phyloP scores from a whole-genome alignment of 1,140 invertebrate species.

The Drosophila burlai region DNA sequence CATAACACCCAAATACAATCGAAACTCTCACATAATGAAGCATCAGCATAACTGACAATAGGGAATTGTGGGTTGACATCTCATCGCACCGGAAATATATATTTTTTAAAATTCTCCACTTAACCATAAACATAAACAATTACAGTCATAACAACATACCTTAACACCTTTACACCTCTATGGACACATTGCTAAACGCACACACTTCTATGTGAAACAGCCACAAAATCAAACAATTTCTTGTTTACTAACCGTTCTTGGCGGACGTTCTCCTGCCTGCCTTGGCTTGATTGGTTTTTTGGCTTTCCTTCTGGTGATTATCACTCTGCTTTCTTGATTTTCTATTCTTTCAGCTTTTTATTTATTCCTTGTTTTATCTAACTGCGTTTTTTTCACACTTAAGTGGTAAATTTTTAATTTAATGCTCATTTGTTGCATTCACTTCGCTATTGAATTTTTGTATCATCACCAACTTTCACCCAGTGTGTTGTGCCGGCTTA shows the following conservation, averaged over 20 bases:
- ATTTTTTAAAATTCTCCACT: background rate
- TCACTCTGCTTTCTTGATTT: constrained; percentile 6
- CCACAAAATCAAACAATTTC: constrained; percentile 18
- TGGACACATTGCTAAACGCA: background rate
- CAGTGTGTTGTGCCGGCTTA: constrained; percentile 37
- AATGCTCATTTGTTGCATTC: constrained; percentile 33
- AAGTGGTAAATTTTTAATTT: constrained; percentile 30
- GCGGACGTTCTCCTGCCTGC: background rate
- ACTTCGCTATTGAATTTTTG: constrained; percentile 48
- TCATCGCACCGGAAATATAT: background rate
- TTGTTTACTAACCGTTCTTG: constrained; percentile 47
- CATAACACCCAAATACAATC: background rate
- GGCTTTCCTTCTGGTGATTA: constrained; percentile 7
- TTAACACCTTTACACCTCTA: background rate
- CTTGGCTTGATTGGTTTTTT: constrained; percentile 12
- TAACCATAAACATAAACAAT: background rate
- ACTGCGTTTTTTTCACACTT: constrained; percentile 16
- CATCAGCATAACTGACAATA: background rate
- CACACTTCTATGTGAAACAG: background rate
- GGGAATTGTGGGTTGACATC: background rate
- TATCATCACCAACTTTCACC: constrained; percentile 17
- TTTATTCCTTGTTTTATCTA: constrained; percentile 14
- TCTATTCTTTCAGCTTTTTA: background rate
- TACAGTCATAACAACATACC: background rate
- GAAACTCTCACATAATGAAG: background rate